Percentiles rank a stretch among this genome's conserved stretches.
phyloP scores from a whole-genome alignment of 2,888 invertebrate species.

The Amphiduros pacificus region DNA sequence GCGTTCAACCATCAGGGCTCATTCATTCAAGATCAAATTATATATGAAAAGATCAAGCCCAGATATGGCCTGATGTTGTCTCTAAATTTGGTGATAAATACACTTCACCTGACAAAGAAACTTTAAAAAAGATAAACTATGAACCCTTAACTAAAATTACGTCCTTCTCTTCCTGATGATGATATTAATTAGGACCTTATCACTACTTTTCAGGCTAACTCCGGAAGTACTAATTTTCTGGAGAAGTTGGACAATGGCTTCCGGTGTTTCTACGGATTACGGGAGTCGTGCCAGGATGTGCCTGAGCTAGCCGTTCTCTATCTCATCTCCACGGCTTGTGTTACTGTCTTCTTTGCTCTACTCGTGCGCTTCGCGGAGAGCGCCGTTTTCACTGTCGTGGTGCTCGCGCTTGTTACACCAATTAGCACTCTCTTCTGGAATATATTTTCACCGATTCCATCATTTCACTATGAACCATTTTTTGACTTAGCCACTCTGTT shows the following conservation, averaged over 20 bases:
- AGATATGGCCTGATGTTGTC: too few species aligned
- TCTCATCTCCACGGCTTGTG: slow-evolving; percentile 30
- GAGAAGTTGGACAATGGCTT: slow-evolving; percentile 29
- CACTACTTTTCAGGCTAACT: slow-evolving; percentile 29
- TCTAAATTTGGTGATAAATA: too few species aligned
- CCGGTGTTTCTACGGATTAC: slow-evolving; percentile 33
- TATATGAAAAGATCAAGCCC: too few species aligned
- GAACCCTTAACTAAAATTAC: too few species aligned
- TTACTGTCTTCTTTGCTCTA: slow-evolving; percentile 39
- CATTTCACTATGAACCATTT: slow-evolving; percentile 35
- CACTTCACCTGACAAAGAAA: too few species aligned
- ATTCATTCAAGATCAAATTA: too few species aligned
- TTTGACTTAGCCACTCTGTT: slow-evolving; percentile 39
- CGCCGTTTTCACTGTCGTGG: slow-evolving; percentile 39
- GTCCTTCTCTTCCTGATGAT: not conserved
- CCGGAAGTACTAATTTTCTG: slow-evolving; percentile 15
- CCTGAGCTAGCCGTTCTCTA: slow-evolving; percentile 35
- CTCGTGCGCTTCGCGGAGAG: slow-evolving; percentile 43
- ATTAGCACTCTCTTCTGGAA: slow-evolving; percentile 43
- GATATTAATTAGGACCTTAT: not conserved
- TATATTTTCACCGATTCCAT: slow-evolving; percentile 32
- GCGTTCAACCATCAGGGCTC: too few species aligned
- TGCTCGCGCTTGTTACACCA: slow-evolving; percentile 39
- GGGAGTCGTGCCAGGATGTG: slow-evolving; percentile 24
- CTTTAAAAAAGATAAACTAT: too few species aligned